A percentile compares a stretch with the other conserved stretches of the same genome.
Conservation (phyloP, 2,797 vertebrate species). For the Leptodactylus fallax region DNA sequence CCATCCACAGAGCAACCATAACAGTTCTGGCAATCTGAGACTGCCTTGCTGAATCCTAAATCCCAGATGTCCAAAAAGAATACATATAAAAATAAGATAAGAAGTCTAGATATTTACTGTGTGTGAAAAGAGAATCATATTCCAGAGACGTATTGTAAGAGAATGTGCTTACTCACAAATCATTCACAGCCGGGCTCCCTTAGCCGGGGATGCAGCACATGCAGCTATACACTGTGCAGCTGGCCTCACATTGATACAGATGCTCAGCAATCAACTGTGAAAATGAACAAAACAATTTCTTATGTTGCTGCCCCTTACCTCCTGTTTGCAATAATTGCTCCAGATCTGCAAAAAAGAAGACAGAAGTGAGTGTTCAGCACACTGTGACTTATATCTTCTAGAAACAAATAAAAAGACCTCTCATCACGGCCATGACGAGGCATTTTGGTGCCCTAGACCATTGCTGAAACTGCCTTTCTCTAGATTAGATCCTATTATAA, state of each 20-base stretch:
- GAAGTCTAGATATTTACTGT: neutral
- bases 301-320: conserved; percentile 24
- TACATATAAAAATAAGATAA: neutral
- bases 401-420: conserved; percentile 19
- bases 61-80: neutral
- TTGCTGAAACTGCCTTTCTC: too few species aligned
- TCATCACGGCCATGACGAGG: neutral
- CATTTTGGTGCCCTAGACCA: neutral
- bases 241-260: conserved; percentile 36
- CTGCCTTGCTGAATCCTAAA: neutral
- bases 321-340: conserved; percentile 49
- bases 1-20: too few species aligned
- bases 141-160: conserved; percentile 19
- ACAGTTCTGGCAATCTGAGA: neutral
- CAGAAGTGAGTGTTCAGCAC: conserved; percentile 48
- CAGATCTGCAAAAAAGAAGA: conserved; percentile 23
- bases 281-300: conserved; percentile 51
- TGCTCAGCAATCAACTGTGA: conserved; percentile 51
- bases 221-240: conserved; percentile 40
- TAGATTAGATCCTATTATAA: too few species aligned
- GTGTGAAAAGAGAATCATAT: conserved; percentile 1
- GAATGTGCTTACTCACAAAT: conserved; percentile 29
- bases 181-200: conserved; percentile 13
- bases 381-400: conserved; percentile 19
- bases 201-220: conserved; percentile 1